Evolutionary conservation across 35 echinoderm and acorn worm species (phyloP), one percentile per base, ranked within the genome.

Genomic region (Anneissia japonica): DNA sequence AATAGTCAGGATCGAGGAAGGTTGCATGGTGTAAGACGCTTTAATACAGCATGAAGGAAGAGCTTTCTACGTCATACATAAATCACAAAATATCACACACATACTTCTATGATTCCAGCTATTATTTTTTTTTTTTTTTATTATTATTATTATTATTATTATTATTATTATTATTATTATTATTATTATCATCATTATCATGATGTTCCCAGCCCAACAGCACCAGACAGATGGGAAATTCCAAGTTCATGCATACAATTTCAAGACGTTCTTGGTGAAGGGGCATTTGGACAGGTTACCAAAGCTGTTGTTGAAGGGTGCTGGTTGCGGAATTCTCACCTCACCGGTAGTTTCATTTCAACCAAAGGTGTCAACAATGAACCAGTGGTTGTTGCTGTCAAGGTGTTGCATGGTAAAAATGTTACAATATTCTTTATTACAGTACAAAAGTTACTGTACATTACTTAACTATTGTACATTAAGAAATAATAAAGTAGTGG

Each of bases 281-380:
- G 92, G 29, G 91, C 92, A n/a, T 94, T 99, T 89, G 96, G 96
- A 34, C 85, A 94, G 34, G 96, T 99, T 14, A 72, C 94, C 38
- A 93, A 94, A 51, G 96, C 89, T 14, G 79, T 86, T 14, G 82
- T 94, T 35, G 85, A 87, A 30, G 92, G 96, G 31, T 86, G 89
- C 14, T 46, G 89, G 2, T 93, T 81, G 73, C 81, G 79, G 9
- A 77, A 86, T 46, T 89, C 88, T 32, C 77, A 81, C 5, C 88
- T 91, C 35, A 79, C 81, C 28, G 89, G 90, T 32, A 84, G 46
- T 21, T 90, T 88, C 43, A 37, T 93, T 36, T 74, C 84, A 3
- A 81, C 76, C 36, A 92, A 93, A 38, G 86, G 88, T 0, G 56
- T 81, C 23, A 93, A 94, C 30, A 84, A 82, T 23, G 85, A 91